Evolutionary conservation across 2,888 invertebrate species (phyloP).

Genomic region (Pegoplata infirma): DNA sequence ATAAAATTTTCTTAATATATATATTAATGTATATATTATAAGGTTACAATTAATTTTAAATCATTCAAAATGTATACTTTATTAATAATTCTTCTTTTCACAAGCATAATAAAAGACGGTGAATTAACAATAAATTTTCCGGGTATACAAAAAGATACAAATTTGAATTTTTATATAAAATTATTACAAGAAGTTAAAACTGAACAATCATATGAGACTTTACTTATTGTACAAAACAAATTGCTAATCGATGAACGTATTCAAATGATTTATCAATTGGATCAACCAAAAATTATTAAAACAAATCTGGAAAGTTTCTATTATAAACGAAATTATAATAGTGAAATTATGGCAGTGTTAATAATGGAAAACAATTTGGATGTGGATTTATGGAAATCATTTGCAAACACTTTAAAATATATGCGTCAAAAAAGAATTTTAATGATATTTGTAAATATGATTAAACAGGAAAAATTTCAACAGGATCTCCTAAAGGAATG

Average conservation of each 20-base stretch:
- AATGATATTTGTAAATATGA: not conserved
- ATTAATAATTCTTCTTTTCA: not conserved
- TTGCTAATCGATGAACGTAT: not conserved
- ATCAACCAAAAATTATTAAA: conserved; percentile 8
- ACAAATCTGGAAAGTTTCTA: not conserved
- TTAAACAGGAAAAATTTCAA: not conserved
- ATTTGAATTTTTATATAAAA: not conserved
- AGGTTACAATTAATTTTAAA: too few relatives aligned
- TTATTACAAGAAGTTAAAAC: not conserved
- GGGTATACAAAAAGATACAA: not conserved
- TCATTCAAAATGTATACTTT: not conserved
- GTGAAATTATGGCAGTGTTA: conserved; percentile 4
- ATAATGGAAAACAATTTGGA: not conserved
- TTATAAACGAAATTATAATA: conserved; percentile 3
- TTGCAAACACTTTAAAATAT: not conserved
- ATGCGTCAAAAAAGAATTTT: conserved; percentile 21
- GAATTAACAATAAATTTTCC: not conserved
- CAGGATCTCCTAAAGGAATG: not conserved
- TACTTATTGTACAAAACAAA: not conserved
- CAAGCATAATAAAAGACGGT: not conserved
- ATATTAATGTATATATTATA: too few relatives aligned
- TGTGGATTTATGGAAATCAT: not conserved
- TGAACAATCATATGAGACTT: not conserved
- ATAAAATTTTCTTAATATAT: not conserved
- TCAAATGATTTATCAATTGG: not conserved